Evolutionary conservation across 2,797 vertebrate species (phyloP), one percentile per base, ranked within the genome.

Genomic region (Danio kyathit): DNA sequence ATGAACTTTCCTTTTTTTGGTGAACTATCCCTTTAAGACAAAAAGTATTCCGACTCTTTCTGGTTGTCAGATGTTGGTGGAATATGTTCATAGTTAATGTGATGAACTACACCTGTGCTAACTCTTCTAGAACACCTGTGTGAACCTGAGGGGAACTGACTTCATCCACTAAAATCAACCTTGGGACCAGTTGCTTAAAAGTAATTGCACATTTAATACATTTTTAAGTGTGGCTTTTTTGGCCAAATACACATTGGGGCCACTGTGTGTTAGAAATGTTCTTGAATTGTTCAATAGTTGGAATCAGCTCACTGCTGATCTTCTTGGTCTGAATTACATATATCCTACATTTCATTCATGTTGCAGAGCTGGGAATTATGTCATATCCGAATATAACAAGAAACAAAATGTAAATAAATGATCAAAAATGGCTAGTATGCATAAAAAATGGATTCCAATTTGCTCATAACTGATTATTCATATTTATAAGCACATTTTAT

Each of bases 161-260:
- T 71, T 71, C 69, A 71, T 54, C 69, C 38, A 19, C n/a, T 56
- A 56, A 71, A 71, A 56, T 54, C 49, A 71, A 71, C 51, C 51
- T 41, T 70, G 67, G 29, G 67, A 70, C 49, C 51, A 41, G 16
- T 71, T 71, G 49, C 29, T 71, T 71, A 41, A 54, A 71, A 43
- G n/a, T 54, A 56, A 71, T 71, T 71, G n/a, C 69, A 19, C 11
- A 54, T 71, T 41, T 71, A 71, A 71, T 56, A 41, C 6, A 71
- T 56, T 43, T 71, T 56, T 43, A 71, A 71, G 51, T 71, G 69
- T 71, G 49, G 40, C 69, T 56, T 41, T 52, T 41, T 17, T 74
- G 19, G 59, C n/a, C 43, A 74, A 46, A 71, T 41, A 41, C 49
- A 71, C 49, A 52, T 70, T 54, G 16, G 49, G 38, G 51, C 69